Evolutionary conservation across 92 coral and sea anemone species (phyloP).

Genomic region (Porites divaricata): DNA sequence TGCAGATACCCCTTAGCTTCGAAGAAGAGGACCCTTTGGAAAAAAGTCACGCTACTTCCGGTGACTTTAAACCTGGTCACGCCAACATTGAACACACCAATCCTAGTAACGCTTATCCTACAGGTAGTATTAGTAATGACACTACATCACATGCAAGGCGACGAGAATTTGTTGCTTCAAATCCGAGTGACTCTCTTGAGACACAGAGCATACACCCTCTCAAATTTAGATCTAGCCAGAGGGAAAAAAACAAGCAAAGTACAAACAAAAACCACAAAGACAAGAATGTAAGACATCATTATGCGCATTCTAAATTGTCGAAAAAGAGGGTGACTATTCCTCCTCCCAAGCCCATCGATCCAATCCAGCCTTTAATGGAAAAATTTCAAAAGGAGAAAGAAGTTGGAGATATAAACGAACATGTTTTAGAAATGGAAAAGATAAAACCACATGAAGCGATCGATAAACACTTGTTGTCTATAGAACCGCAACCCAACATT

Average conservation of each 20-base stretch:
- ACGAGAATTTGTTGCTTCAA: neutral
- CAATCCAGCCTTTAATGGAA: conserved; percentile 53
- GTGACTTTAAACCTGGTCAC: neutral
- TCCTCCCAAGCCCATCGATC: conserved; percentile 71
- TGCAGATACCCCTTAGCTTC: conserved; percentile 31
- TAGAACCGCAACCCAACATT: conserved; percentile 56
- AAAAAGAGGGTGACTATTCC: conserved; percentile 58
- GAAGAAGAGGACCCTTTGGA: conserved; percentile 44
- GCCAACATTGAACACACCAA: neutral
- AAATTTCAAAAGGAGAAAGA: conserved; percentile 64
- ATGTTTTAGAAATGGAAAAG: conserved; percentile 42
- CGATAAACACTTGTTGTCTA: conserved; percentile 51
- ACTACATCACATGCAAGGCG: conserved; percentile 1
- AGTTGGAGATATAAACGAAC: conserved; percentile 59
- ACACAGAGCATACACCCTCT: neutral
- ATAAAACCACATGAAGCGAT: conserved; percentile 57
- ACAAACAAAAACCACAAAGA: neutral
- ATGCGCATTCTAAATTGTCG: neutral
- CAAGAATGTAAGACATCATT: neutral
- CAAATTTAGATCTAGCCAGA: neutral
- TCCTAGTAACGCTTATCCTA: neutral
- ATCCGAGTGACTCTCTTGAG: neutral
- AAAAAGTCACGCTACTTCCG: conserved; percentile 12
- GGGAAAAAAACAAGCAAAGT: neutral
- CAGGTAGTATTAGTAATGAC: neutral